These are phyloP conservation scores for Steatornis caripensis DNA, from an alignment of 2,113 vertebrate species.

Conservation along the genomic window DNA sequence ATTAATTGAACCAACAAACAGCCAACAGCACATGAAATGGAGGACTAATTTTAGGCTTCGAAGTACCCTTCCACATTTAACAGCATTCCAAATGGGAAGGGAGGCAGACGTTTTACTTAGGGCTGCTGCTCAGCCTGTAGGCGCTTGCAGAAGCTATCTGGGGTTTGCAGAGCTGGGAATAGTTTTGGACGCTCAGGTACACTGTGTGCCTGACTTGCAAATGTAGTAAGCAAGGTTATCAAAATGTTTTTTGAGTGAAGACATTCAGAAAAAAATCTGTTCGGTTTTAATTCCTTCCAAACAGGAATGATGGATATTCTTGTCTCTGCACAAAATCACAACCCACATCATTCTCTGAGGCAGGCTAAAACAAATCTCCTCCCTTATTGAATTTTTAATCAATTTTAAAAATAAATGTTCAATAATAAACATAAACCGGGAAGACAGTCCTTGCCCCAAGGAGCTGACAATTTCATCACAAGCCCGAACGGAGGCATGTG, in stretches of 20 bases:
- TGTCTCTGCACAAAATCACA: background rate
- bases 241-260: background rate
- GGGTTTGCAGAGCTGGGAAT: background rate
- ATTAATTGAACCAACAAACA: background rate
- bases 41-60: background rate
- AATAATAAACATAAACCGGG: background rate
- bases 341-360: background rate
- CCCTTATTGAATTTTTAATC: background rate
- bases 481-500: rapidly evolving
- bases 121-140: background rate
- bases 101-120: background rate
- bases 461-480: background rate
- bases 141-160: background rate
- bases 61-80: background rate
- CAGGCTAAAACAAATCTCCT: background rate
- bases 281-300: background rate
- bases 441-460: background rate
- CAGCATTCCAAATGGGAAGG: background rate
- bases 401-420: background rate
- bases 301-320: background rate
- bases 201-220: background rate
- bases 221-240: background rate
- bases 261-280: background rate
- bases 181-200: background rate
- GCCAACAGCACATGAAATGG: background rate